Evolutionary conservation across 2,888 invertebrate genomes (phyloP).

Genomic region (Himalopsyche anomala): DNA sequence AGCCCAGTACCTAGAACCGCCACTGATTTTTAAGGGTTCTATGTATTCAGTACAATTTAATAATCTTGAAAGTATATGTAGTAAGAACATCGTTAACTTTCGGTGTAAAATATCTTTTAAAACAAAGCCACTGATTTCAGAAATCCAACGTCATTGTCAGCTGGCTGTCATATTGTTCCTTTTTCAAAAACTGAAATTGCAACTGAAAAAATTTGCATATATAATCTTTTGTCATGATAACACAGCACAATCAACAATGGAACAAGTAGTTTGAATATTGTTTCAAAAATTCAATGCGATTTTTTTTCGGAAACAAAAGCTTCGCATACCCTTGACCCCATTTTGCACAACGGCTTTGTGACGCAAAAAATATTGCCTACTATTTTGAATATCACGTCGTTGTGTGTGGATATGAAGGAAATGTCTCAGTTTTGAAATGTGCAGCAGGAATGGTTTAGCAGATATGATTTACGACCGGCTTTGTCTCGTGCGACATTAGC

Average conservation of each 20-base stretch:
- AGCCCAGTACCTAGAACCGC: no score
- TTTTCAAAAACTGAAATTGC: no score
- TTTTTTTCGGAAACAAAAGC: slow-evolving; percentile 9
- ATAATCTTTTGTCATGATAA: slow-evolving; percentile 6
- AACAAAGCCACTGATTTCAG: no score
- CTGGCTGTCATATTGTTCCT: no score
- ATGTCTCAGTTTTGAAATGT: slow-evolving; percentile 36
- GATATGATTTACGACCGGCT: slow-evolving; percentile 22
- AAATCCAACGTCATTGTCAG: no score
- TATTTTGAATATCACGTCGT: slow-evolving; percentile 28
- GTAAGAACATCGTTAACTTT: no score
- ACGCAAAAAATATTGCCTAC: slow-evolving; percentile 24
- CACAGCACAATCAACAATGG: not conserved
- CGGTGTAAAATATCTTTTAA: no score
- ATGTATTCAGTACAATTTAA: no score
- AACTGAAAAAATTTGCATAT: not conserved
- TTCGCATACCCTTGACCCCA: slow-evolving; percentile 9
- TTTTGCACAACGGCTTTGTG: slow-evolving; percentile 11
- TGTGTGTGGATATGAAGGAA: slow-evolving; percentile 18
- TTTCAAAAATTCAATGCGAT: slow-evolving; percentile 10
- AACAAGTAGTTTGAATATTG: slow-evolving; percentile 12
- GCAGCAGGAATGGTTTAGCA: slow-evolving; percentile 16
- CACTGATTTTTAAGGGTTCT: no score
- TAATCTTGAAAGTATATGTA: no score
- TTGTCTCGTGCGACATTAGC: slow-evolving; percentile 42